Conservation (phyloP, 2,113 vertebrate genomes). For the Myotis lucifugus region DNA sequence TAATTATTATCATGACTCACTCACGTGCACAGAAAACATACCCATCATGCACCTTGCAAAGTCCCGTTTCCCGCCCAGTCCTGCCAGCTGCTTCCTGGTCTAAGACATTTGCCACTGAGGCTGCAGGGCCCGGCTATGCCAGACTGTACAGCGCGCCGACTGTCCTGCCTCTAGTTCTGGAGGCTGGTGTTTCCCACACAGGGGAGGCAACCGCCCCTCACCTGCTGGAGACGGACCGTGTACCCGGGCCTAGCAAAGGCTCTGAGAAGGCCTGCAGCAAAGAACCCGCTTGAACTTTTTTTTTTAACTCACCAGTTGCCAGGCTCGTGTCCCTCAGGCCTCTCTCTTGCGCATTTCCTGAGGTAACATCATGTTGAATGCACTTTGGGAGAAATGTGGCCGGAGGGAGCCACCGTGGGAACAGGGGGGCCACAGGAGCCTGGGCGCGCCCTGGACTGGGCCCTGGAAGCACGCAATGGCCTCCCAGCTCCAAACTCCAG, state of each 20-base stretch:
- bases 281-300: neutral
- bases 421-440: neutral
- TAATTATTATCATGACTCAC: neutral
- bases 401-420: neutral
- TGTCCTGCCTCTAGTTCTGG: neutral
- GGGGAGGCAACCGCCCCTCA: neutral
- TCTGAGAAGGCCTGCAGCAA: neutral
- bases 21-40: neutral
- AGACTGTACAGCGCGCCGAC: neutral
- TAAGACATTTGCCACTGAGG: neutral
- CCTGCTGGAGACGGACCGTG: neutral
- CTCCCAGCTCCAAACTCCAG: neutral
- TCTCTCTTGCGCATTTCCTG: neutral
- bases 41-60: neutral
- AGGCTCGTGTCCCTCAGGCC: neutral
- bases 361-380: neutral
- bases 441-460: neutral
- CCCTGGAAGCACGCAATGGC: neutral
- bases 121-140: neutral
- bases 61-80: neutral
- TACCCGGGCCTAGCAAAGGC: neutral
- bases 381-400: neutral
- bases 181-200: neutral
- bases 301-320: neutral
- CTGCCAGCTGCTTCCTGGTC: neutral